Evolutionary conservation across 2,888 invertebrate species (phyloP).

Genomic region (Embidobia sp.): DNA sequence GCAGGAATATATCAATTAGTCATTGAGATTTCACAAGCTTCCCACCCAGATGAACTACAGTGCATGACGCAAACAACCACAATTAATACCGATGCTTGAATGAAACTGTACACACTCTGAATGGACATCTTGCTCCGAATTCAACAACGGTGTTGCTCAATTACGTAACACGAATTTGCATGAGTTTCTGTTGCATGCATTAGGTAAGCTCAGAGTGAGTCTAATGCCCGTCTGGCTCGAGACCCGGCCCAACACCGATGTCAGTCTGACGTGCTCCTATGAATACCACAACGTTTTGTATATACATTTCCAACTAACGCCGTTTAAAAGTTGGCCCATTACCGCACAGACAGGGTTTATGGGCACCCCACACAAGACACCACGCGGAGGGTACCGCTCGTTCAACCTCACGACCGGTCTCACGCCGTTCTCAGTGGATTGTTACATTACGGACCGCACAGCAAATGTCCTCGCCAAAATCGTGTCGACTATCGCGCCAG

Average conservation of each 20-base stretch:
- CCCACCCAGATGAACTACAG: too few species aligned
- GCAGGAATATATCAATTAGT: too few species aligned
- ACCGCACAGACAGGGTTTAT: slow-evolving; percentile 65
- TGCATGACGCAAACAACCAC: slow-evolving; percentile 13
- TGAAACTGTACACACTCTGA: not conserved
- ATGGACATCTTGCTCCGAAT: slow-evolving; percentile 3
- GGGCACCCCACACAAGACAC: slow-evolving; percentile 63
- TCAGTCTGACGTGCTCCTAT: slow-evolving; percentile 83
- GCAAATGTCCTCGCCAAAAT: slow-evolving; percentile 74
- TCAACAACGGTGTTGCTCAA: slow-evolving; percentile 12
- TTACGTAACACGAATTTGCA: slow-evolving; percentile 63
- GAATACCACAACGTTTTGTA: slow-evolving; percentile 78
- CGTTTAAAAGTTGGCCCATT: slow-evolving; percentile 67
- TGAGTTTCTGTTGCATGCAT: slow-evolving; percentile 63
- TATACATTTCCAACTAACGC: slow-evolving; percentile 79
- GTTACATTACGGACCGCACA: slow-evolving; percentile 70
- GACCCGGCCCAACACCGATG: slow-evolving; percentile 78
- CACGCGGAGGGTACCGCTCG: slow-evolving; percentile 69
- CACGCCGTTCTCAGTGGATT: slow-evolving; percentile 73
- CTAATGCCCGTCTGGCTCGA: slow-evolving; percentile 82
- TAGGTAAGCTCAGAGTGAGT: slow-evolving; percentile 82
- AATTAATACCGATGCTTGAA: slow-evolving; percentile 8
- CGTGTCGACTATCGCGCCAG: slow-evolving; percentile 74
- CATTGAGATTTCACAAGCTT: too few species aligned
- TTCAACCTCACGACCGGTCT: slow-evolving; percentile 77